Base-by-base conservation (phyloP, 2,113 vertebrate genomes). In the Bos indicus region DNA sequence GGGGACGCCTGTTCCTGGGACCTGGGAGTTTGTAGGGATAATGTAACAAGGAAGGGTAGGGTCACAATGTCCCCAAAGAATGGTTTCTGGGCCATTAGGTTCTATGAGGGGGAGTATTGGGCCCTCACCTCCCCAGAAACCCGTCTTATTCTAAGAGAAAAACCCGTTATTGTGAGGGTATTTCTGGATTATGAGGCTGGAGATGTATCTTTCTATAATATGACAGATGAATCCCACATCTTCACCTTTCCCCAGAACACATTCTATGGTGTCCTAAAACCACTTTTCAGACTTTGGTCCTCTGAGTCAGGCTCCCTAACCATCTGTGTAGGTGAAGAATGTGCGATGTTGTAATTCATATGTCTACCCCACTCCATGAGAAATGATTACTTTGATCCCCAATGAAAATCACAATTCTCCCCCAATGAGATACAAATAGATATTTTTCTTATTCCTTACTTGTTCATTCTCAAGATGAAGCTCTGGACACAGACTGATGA, bases 241-340 rank as follows among this genome's bases (percentile, higher is more conserved):
- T 99, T 97, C 56, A 98, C 98, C 0, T 99, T 98, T 92, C 74
- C 90, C 3, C 97, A 98, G 77, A 60, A 62, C 16, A 43, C 54
- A 10, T 99, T 99, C 80, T 52, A 80, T 43, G 98, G 98, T 62
- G 93, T 40, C 78, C 95, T 99, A 89, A 98, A 98, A 91, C 98
- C 99, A 0, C 99, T 99, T 96, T 99, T 99, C 95, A 99, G 99
- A 94, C 99, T 99, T 71, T 99, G 99, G 80, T 99, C 99, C 0
- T 36, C 99, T 87, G 99, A 98, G 82, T 99, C 98, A 0, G 98
- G 99, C 7, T 17, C 16, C 6, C 5, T 93, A 40, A 30, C 64
- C 43, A 40, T 74, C 26, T 71, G 40, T 26, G 2, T 51, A 71
- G 5, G 13, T 33, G 13, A 36, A 84, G 5, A 46, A 23, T 12